Evolutionary conservation across 2,797 vertebrate species (phyloP).

Genomic region (Sternarchorhynchus goeldii): DNA sequence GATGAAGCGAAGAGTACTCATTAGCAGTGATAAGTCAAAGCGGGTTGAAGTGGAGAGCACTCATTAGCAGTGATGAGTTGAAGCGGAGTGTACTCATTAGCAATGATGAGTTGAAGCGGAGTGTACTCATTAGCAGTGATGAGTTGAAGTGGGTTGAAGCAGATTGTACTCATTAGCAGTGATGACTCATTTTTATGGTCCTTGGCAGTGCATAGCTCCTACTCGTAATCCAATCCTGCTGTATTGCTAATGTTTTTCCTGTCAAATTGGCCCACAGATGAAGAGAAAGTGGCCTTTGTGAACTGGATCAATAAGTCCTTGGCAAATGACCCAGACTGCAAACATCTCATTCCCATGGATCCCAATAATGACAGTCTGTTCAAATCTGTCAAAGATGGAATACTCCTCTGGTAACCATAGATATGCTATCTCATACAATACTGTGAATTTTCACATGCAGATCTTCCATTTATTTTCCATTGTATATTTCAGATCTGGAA

Average conservation of each 20-base stretch:
- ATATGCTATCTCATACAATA: neutral
- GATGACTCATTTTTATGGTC: constrained; percentile 37
- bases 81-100: constrained; percentile 19
- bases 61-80: constrained; percentile 22
- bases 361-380: constrained; percentile 86
- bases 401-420: constrained; percentile 86
- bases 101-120: constrained; percentile 16
- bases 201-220: neutral
- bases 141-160: constrained; percentile 19
- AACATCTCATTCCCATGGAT: constrained; percentile 90
- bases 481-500: too few relatives aligned
- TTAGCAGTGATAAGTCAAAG: constrained; percentile 24
- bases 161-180: constrained; percentile 8
- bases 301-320: constrained; percentile 98
- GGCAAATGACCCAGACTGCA: constrained; percentile 87
- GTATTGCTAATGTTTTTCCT: constrained; percentile 30
- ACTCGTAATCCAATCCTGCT: constrained; percentile 18
- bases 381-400: constrained; percentile 89
- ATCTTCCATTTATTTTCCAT: neutral
- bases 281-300: constrained; percentile 97
- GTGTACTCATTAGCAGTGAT: constrained; percentile 13
- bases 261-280: constrained; percentile 76
- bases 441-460: too few relatives aligned
- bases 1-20: neutral
- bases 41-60: neutral